Evolutionary conservation across 2,113 vertebrate genomes (phyloP).

Genomic region (Lagopus muta): DNA sequence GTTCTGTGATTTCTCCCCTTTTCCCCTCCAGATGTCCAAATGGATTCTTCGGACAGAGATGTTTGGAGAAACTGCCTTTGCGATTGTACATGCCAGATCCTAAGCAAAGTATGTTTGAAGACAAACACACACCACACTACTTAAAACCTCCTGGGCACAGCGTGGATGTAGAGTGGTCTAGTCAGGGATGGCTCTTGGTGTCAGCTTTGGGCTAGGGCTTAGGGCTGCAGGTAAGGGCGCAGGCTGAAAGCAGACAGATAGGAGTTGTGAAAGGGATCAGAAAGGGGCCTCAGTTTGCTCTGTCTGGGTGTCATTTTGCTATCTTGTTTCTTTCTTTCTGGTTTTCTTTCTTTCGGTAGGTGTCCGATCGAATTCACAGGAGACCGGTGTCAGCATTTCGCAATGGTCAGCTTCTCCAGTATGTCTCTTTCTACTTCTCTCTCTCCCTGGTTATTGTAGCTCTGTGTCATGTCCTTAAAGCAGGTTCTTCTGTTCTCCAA

Average conservation of each 20-base stretch:
- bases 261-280: conserved; percentile 73
- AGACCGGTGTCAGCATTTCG: conserved; percentile 99
- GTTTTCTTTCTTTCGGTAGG: conserved; percentile 92
- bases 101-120: conserved; percentile 97
- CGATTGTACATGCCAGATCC: conserved; percentile 96
- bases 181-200: conserved; percentile 79
- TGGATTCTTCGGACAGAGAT: conserved; percentile 97
- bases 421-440: conserved; percentile 96
- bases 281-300: conserved; percentile 75
- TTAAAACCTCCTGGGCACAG: conserved; percentile 81
- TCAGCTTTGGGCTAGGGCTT: conserved; percentile 80
- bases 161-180: conserved; percentile 77
- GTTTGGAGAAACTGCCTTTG: conserved; percentile 96
- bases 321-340: conserved; percentile 86
- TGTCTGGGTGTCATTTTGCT: conserved; percentile 83
- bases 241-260: conserved; percentile 65
- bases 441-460: conserved; percentile 79
- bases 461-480: conserved; percentile 63
- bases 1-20: conserved; percentile 93
- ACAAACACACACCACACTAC: conserved; percentile 78
- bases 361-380: conserved; percentile 99
- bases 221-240: conserved; percentile 83
- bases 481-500: conserved; percentile 64
- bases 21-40: conserved; percentile 96
- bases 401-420: conserved; percentile 99